Conservation (phyloP, 2,113 vertebrate genomes). For the Macrotis lagotis region DNA sequence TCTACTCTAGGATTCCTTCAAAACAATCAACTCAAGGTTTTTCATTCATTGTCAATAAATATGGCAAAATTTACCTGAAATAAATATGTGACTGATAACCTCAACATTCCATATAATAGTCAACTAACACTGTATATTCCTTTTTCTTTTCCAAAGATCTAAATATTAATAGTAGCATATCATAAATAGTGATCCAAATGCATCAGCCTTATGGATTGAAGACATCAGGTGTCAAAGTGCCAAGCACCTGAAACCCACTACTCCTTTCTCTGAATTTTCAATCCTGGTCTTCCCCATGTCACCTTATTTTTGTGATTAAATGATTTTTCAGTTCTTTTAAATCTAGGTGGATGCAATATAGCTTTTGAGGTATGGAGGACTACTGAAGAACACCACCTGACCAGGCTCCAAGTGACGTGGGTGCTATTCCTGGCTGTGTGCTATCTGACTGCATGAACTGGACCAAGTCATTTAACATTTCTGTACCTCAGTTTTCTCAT, state of each 20-base stretch:
- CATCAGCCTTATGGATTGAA: neutral
- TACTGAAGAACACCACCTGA: conserved; percentile 11
- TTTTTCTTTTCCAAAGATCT: conserved; percentile 46
- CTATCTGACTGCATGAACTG: conserved; percentile 23
- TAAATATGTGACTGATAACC: conserved; percentile 30
- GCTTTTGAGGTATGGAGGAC: neutral
- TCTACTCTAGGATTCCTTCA: neutral
- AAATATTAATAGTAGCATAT: conserved; percentile 25
- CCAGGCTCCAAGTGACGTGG: neutral
- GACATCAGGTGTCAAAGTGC: neutral
- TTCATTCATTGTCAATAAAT: neutral
- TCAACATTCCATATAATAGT: neutral
- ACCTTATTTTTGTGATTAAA: neutral
- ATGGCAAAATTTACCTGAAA: neutral
- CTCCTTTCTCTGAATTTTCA: neutral
- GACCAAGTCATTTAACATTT: neutral
- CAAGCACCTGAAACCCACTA: neutral
- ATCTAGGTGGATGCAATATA: neutral
- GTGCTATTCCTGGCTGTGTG: conserved; percentile 32
- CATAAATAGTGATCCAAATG: conserved; percentile 29
- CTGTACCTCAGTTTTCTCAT: conserved; percentile 56
- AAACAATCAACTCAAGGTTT: neutral
- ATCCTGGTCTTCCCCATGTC: neutral
- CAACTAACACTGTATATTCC: conserved; percentile 6
- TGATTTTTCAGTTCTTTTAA: neutral